These are phyloP conservation scores for Plebejus argus DNA, from an alignment of 2,888 invertebrate genomes.

Conservation along the genomic window DNA sequence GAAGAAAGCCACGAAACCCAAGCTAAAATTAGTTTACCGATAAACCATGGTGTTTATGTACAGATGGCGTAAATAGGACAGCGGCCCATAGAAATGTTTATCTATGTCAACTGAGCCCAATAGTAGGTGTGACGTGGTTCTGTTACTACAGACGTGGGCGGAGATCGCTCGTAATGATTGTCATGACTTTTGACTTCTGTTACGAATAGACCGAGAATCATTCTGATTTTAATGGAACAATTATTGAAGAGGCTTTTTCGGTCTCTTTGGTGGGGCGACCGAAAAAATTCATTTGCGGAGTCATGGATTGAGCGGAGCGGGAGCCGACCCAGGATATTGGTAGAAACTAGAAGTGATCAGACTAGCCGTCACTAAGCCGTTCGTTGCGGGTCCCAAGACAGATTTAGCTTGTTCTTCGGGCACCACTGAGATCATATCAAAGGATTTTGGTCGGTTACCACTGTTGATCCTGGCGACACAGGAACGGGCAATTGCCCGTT, in stretches of 20 bases:
- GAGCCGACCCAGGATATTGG: no score
- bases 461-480: no score
- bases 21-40: neutral
- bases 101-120: slow-evolving; percentile 23
- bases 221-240: no score
- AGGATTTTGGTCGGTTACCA: no score
- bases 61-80: slow-evolving; percentile 34
- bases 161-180: neutral
- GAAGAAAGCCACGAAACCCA: neutral
- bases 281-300: no score
- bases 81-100: slow-evolving; percentile 29
- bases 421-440: neutral
- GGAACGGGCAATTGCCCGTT: no score
- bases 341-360: no score
- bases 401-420: neutral
- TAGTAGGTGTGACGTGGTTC: slow-evolving; percentile 29
- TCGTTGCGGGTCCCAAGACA: no score
- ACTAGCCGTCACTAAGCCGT: no score
- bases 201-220: neutral
- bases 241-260: no score
- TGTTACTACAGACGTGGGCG: slow-evolving; percentile 7
- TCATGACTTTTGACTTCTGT: slow-evolving; percentile 11
- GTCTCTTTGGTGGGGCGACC: no score
- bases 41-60: slow-evolving; percentile 23
- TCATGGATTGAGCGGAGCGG: no score